phyloP scores from a whole-genome alignment of 2,888 invertebrate species.

The Ichneumon xanthorius region DNA sequence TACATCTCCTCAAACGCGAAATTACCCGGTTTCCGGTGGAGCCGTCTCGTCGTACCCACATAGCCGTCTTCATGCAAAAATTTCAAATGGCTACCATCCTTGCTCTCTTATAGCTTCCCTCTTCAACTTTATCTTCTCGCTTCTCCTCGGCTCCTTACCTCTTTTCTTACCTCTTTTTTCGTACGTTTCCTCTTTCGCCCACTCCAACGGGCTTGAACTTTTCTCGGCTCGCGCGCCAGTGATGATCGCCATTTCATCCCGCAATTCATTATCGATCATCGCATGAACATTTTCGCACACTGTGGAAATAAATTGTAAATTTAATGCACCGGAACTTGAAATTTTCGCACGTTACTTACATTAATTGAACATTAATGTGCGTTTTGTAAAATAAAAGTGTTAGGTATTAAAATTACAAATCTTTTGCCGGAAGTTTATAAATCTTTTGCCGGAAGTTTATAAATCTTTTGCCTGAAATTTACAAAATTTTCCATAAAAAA shows the following conservation, averaged over 20 bases:
- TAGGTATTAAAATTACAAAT: no score
- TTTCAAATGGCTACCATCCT: conserved; percentile 65
- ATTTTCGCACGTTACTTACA: no score
- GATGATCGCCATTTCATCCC: neutral
- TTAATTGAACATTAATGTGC: no score
- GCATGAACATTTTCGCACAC: neutral
- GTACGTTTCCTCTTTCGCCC: neutral
- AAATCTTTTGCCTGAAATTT: no score
- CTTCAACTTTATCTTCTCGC: conserved; percentile 32
- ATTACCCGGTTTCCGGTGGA: conserved; percentile 77
- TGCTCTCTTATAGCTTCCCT: conserved; percentile 54
- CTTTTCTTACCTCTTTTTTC: neutral
- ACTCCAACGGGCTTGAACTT: neutral
- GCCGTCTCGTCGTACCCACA: conserved; percentile 36
- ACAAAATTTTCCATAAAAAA: no score
- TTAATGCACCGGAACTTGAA: no score
- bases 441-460: no score
- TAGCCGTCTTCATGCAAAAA: conserved; percentile 80
- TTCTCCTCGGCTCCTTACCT: conserved; percentile 7
- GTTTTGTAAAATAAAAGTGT: no score
- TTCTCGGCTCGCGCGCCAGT: neutral
- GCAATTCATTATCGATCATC: neutral
- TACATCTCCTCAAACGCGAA: conserved; percentile 80
- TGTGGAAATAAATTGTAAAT: no score
- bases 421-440: no score